phyloP scores from a whole-genome alignment of 2,888 invertebrate species.

The Choreutis nemorana region DNA sequence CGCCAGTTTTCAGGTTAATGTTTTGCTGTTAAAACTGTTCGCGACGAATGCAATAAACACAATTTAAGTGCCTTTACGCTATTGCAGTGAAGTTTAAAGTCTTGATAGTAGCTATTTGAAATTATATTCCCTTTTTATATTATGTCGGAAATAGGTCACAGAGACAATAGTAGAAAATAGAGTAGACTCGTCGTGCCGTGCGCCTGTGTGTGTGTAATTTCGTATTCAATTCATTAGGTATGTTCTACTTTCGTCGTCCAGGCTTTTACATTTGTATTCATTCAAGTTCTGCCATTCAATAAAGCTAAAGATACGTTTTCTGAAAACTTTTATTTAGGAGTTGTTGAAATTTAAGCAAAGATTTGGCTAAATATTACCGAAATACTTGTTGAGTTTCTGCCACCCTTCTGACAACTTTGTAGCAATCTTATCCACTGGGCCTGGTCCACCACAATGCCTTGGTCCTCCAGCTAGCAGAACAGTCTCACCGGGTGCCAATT shows the following conservation, averaged over 20 bases:
- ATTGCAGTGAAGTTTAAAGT: too few species aligned
- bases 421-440: conserved; percentile 55
- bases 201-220: conserved; percentile 25
- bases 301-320: neutral
- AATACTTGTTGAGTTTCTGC: conserved; percentile 58
- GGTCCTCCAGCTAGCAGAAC: conserved; percentile 41
- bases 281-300: too few species aligned
- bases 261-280: too few species aligned
- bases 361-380: conserved; percentile 22
- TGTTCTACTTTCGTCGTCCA: conserved; percentile 22
- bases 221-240: conserved; percentile 37
- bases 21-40: too few species aligned
- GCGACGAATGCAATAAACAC: too few species aligned
- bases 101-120: conserved; percentile 20
- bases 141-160: conserved; percentile 43
- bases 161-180: conserved; percentile 41
- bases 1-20: too few species aligned
- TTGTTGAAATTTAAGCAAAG: conserved; percentile 1
- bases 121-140: conserved; percentile 11
- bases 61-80: too few species aligned
- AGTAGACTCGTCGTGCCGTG: conserved; percentile 19
- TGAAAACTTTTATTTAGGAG: neutral
- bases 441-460: conserved; percentile 51
- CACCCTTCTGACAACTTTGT: conserved; percentile 52
- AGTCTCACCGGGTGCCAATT: conserved; percentile 37